A percentile compares a stretch with the other conserved stretches of the same genome.
phyloP scores from a whole-genome alignment of 2,113 vertebrate genomes.

The Hemibagrus wyckioides region DNA sequence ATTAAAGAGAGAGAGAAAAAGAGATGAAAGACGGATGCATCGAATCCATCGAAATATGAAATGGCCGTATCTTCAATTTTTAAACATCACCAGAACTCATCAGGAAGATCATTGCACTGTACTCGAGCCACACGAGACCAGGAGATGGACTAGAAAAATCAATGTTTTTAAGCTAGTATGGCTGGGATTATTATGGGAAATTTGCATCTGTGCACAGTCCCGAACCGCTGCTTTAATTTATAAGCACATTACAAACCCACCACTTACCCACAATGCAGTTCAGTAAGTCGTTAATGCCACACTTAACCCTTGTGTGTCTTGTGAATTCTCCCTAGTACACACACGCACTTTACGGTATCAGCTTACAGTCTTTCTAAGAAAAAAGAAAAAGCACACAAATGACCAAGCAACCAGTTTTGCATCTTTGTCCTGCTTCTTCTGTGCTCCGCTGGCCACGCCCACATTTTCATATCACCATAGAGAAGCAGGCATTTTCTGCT shows the following conservation, averaged over 20 bases:
- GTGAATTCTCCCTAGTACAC: neutral
- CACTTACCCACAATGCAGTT: constrained; percentile 15
- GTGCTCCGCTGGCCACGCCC: neutral
- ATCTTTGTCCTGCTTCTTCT: neutral
- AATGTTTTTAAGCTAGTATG: neutral
- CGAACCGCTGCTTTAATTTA: neutral
- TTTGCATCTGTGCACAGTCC: neutral
- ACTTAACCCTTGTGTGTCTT: neutral
- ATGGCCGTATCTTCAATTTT: neutral
- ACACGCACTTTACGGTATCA: constrained; percentile 21
- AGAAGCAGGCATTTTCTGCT: neutral
- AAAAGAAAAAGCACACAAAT: constrained; percentile 2
- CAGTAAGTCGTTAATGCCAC: neutral
- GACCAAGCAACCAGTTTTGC: constrained; percentile 20
- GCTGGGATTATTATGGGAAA: neutral
- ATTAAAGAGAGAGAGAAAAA: neutral
- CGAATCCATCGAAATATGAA: neutral
- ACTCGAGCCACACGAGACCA: neutral
- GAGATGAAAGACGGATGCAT: neutral
- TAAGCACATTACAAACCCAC: neutral
- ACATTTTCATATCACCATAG: neutral
- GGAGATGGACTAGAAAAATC: neutral
- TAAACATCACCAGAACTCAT: neutral
- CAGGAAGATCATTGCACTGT: neutral
- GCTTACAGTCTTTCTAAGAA: neutral